phyloP scores from a whole-genome alignment of 2,797 vertebrate genomes.

The Mus spretus region DNA sequence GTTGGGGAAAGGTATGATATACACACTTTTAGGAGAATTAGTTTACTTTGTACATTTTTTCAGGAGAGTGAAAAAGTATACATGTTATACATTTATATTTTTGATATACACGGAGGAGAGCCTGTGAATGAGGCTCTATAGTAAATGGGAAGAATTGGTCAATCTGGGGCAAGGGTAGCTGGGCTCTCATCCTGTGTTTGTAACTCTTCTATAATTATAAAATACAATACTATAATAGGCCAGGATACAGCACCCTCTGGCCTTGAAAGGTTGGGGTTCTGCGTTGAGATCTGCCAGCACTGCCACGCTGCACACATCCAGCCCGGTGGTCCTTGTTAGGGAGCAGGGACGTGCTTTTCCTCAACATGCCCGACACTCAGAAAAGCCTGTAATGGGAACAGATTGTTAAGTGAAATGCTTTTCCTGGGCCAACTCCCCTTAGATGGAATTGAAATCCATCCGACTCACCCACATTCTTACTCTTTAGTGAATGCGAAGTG shows the following conservation, averaged over 20 bases:
- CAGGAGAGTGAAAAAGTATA: not conserved
- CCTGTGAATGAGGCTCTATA: not conserved
- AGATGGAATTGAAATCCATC: not conserved
- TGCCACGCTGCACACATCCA: not conserved
- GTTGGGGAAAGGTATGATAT: too few species aligned
- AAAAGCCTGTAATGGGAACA: not conserved
- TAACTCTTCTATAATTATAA: not conserved
- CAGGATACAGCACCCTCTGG: not conserved
- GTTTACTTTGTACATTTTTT: not conserved
- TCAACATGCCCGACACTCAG: not conserved
- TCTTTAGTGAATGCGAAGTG: not conserved
- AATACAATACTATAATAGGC: not conserved
- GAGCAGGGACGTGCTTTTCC: not conserved
- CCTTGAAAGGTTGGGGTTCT: not conserved
- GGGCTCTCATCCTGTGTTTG: not conserved
- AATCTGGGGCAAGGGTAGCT: not conserved
- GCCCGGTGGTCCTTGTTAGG: not conserved
- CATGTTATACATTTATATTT: not conserved
- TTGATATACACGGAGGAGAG: not conserved
- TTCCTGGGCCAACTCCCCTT: not conserved
- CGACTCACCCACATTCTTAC: not conserved
- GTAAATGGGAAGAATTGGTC: not conserved
- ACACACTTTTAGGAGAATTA: not conserved
- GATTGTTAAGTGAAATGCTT: slow-evolving; percentile 45
- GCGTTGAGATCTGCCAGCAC: not conserved